These are phyloP conservation scores for Drosophila truncata DNA, from an alignment of 1,140 invertebrate genomes.

Conservation along the genomic window DNA sequence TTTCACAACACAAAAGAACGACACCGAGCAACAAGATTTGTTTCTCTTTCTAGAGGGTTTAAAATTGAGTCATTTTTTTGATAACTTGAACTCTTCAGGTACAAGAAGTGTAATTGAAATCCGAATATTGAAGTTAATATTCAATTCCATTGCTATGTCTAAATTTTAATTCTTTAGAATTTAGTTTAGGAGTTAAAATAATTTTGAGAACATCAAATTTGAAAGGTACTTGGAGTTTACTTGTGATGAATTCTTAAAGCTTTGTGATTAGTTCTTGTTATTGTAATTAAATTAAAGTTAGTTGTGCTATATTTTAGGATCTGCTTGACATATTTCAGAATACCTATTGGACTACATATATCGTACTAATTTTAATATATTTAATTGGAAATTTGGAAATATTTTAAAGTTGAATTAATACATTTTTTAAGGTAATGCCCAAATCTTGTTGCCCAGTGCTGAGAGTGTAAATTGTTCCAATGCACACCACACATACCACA, in stretches of 20 bases:
- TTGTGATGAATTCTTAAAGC: too few species aligned
- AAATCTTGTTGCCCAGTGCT: conserved; percentile 62
- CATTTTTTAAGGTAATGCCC: not conserved
- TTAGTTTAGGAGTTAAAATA: too few species aligned
- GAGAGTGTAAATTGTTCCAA: conserved; percentile 61
- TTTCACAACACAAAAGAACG: conserved; percentile 37
- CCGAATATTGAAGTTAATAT: not conserved
- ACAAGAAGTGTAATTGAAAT: not conserved
- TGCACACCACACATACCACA: conserved; percentile 35
- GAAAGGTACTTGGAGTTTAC: too few species aligned
- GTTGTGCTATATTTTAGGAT: not conserved
- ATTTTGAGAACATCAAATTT: too few species aligned
- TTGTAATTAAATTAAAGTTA: not conserved
- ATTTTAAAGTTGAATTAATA: not conserved
- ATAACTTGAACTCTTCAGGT: not conserved
- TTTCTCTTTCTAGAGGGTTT: not conserved
- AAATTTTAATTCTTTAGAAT: too few species aligned
- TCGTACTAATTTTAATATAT: not conserved
- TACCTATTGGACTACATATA: not conserved
- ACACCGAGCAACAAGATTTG: conserved; percentile 60
- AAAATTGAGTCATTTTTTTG: not conserved
- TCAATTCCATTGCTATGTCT: too few species aligned
- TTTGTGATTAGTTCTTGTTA: too few species aligned
- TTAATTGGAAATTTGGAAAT: not conserved
- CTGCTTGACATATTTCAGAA: conserved; percentile 4